Base-by-base conservation (phyloP, 2,797 vertebrate genomes). In the Bufotes viridis region DNA sequence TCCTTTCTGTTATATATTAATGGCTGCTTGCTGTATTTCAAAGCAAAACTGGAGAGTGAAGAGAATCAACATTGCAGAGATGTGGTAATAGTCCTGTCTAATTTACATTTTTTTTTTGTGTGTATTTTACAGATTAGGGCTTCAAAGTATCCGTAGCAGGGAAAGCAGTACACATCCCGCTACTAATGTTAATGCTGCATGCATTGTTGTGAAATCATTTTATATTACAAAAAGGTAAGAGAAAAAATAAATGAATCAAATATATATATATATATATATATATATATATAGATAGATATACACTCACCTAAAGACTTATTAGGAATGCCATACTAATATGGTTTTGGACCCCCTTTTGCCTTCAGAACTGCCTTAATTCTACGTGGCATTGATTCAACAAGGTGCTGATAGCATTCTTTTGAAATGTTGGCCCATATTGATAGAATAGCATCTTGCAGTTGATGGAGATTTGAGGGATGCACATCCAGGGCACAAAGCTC, bases 1-100 rank as follows among this genome's bases (percentile, higher is more conserved):
- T 75, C 49, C 42, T 51, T 53, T 22, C 12, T 51, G 72, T 75
- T 51, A 12, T 75, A 53, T 22, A 12, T 1, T 51, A 75, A 51
- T 75, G 72, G 49, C 72, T 22, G 22, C 72, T 75, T 7, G 72
- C 72, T 75, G 29, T 20, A 72, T 72, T 72, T 70, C 13, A 70
- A 70, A 70, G 11, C 34, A 12, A 74, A 22, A 34, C 72, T 49
- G 4, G 18, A 51, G 34, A 42, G 34, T 69, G 65, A 69, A 26
- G 24, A 69, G 15, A 29, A 70, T 29, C 4, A 14, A 29, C 7
- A 74, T 1, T 22, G 17, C 29, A 34, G 14, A 70, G 67, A 34
- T 14, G 14, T 7, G 42, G 42, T 15, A 70, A 29, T 70, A 70
- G 15, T 70, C 26, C 67, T 69, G n/a, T 14, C 12, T 17, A 29